Evolutionary conservation across 2,797 vertebrate genomes (phyloP).

Genomic region (Dendrocincla fuliginosa): DNA sequence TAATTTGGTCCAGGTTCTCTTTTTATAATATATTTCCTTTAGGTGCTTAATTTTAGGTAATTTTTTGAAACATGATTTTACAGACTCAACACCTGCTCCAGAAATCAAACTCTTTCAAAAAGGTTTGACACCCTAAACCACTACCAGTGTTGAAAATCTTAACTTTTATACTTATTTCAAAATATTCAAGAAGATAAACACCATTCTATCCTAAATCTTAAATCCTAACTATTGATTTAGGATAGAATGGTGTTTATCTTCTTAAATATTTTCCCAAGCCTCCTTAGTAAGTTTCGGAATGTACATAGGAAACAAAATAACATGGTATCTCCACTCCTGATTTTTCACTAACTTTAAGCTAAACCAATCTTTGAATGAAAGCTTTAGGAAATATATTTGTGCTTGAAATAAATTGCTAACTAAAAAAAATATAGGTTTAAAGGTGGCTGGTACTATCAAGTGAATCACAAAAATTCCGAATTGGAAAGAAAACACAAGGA

Average conservation of each 20-base stretch:
- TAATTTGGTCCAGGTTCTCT: not conserved
- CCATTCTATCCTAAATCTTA: not conserved
- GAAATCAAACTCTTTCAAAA: not conserved
- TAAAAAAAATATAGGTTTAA: not conserved
- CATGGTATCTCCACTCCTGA: not conserved
- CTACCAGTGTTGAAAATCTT: not conserved
- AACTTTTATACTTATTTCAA: not conserved
- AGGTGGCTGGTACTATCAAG: not conserved
- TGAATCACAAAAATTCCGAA: not conserved
- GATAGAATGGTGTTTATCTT: not conserved
- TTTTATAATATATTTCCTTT: not conserved
- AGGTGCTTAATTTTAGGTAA: not conserved
- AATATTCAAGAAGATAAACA: not conserved
- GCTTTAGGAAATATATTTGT: not conserved
- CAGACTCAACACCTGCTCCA: fast-evolving
- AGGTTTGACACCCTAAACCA: fast-evolving
- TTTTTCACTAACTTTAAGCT: not conserved
- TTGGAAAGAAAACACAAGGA: not conserved
- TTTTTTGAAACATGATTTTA: not conserved
- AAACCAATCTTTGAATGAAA: not conserved
- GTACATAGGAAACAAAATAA: not conserved
- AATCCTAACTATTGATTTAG: not conserved
- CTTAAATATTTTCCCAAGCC: not conserved
- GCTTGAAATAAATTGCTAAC: not conserved
- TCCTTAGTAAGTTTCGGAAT: not conserved